A percentile compares a stretch with the other conserved stretches of the same genome.
Conservation (phyloP, 92 coral and sea anemone species). For the Palythoa caribaeorum region DNA sequence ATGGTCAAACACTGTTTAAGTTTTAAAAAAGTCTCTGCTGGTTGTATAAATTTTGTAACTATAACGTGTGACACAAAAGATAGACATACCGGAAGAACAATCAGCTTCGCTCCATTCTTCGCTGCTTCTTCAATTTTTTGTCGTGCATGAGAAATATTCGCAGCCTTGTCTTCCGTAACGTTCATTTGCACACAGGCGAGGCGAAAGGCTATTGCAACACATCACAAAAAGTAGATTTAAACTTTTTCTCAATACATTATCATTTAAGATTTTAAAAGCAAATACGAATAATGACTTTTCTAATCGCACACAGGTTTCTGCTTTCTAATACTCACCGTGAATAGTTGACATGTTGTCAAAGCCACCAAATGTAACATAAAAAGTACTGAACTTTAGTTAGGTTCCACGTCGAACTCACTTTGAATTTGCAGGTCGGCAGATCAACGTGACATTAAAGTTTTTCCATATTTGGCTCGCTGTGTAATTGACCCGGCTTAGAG, state of each 20-base stretch:
- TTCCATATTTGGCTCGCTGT: neutral
- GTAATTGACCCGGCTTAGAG: neutral
- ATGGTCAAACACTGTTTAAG: no score
- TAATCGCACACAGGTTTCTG: neutral
- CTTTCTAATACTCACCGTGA: neutral
- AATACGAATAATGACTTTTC: neutral
- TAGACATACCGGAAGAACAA: slow-evolving; percentile 83
- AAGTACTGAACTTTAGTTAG: neutral
- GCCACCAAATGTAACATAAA: neutral
- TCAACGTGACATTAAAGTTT: neutral
- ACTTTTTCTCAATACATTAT: neutral
- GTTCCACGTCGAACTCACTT: neutral
- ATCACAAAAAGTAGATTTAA: neutral
- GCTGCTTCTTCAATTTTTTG: slow-evolving; percentile 90
- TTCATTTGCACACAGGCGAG: slow-evolving; percentile 91
- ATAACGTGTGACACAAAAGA: no score
- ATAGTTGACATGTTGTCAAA: neutral
- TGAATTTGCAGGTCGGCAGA: neutral
- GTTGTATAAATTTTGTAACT: no score
- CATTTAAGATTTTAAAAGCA: neutral
- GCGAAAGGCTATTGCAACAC: slow-evolving; percentile 72
- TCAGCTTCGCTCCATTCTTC: slow-evolving; percentile 86
- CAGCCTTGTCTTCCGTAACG: slow-evolving; percentile 91
- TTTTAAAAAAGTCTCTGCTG: neutral
- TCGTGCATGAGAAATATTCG: slow-evolving; percentile 76